Evolutionary conservation across 2,888 invertebrate species (phyloP), one percentile per base, ranked within the genome.

Genomic region (Drosophila prostipennis): DNA sequence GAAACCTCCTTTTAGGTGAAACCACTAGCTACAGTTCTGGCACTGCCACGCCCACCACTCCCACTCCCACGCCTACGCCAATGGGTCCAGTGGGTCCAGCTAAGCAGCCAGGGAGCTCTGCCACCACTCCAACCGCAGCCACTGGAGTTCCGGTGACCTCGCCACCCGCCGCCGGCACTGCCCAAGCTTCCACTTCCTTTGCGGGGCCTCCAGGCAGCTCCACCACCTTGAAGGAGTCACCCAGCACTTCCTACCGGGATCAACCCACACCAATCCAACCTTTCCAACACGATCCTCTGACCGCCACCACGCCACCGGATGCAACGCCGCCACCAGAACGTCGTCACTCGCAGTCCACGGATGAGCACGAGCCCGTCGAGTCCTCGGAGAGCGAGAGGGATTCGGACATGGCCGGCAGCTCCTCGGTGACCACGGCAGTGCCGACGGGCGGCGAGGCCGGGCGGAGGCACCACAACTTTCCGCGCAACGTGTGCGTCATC

Each of bases 341-440:
- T 26, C 2, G 53, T 0, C 37, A 69, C 0, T 76, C 72, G 0
- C 86, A 84, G 14, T 92, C 91, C 6, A 91, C 93, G 29, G 93
- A 93, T 52, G 93, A 93, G 23, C 81, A 86, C 34, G 84, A 84
- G 4, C 92, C 92, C 6, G 91, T 92, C 16, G 94, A 94, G 78
- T 93, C 94, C 14, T 96, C 96, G 1, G 96, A 95, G 86, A 96
- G 96, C 13, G 96, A 96, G 88, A 92, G 93, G n/a, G 95, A 95
- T 85, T 94, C 95, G 6, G 95, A 95, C 81, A 63, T 90, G 77
- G 87, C 87, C 10, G 76, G 78, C 29, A 80, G 79, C 45, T 86
- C 84, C 0, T 89, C 87, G 8, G 69, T 79, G 57, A 76, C 88
- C 10, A 86, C 87, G 1, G 87, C 88, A 3, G 88, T 88, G 19